Conservation (phyloP, 2,888 invertebrate species). For the Lymantria monacha region DNA sequence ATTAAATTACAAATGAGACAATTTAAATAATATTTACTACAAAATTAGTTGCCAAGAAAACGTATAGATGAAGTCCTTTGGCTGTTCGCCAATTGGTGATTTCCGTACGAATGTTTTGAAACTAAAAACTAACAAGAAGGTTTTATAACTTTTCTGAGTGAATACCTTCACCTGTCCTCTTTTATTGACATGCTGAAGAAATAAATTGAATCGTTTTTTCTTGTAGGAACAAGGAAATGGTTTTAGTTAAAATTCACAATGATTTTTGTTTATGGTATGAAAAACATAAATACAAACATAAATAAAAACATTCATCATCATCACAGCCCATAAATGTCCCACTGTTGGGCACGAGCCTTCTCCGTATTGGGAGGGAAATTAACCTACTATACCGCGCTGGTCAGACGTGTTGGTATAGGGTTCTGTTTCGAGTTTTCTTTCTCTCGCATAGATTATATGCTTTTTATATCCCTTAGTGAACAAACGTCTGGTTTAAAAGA, state of each 20-base stretch:
- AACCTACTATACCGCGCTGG: too few species aligned
- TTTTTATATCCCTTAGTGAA: too few species aligned
- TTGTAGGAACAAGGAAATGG: not conserved
- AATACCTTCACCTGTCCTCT: constrained; percentile 25
- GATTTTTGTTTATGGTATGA: not conserved
- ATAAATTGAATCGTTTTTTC: constrained; percentile 23
- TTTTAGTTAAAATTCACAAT: not conserved
- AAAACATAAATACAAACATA: not conserved
- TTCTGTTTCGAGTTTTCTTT: too few species aligned
- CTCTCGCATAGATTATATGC: too few species aligned
- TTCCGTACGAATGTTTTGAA: constrained; percentile 33
- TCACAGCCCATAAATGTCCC: too few species aligned
- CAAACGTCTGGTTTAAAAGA: too few species aligned
- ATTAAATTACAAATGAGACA: not conserved
- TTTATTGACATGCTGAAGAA: constrained; percentile 30
- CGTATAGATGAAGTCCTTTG: constrained; percentile 20
- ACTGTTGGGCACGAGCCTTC: too few species aligned
- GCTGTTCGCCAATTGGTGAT: constrained; percentile 34
- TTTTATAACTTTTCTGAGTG: constrained; percentile 34
- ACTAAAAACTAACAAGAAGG: constrained; percentile 28
- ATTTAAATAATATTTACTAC: not conserved
- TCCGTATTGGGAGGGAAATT: too few species aligned
- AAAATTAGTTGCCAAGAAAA: not conserved
- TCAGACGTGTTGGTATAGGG: too few species aligned
- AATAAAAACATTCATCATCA: too few species aligned